Evolutionary conservation across 2,113 vertebrate species (phyloP), one percentile per base, ranked within the genome.

Genomic region (Herpailurus yagouaroundi): DNA sequence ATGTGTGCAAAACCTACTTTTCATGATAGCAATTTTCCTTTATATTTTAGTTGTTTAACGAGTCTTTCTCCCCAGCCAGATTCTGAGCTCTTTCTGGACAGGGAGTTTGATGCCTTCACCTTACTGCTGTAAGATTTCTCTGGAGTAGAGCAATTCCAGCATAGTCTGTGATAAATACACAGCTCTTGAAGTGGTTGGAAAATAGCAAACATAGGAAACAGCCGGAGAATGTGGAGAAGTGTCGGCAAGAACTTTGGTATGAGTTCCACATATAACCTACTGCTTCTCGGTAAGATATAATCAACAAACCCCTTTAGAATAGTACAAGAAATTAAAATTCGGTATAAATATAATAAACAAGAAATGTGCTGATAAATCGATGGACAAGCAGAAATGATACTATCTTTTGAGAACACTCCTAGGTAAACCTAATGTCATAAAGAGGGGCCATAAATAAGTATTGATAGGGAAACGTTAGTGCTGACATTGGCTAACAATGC

Each of bases 1-100:
- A 60, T 94, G 95, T 91, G 57, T 87, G 66, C 55, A 97, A 97
- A 95, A 93, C 31, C 33, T n/a, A 68, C 77, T 95, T 97, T 96
- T 77, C 76, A 68, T 25, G 36, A 96, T 19, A 87, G 27, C 4
- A 15, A 50, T 64, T 69, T 92, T 66, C 33, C 81, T 95, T 69
- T 87, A 64, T 52, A 88, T 92, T 98, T 92, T 55, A 83, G 55
- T 77, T 76, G 52, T 66, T 89, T 95, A 95, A 50, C 27, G 60
- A 63, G 27, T n/a, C 60, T 95, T 91, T 87, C 55, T 94, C 15
- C 41, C 71, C 55, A 41, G 48, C 38, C 64, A 73, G 36, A 77
- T 63, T 73, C n/a, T 77, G 50, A 89, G 74, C 38, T 87, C 14
- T 38, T 86, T 94, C n/a, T 79, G 79, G 33, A 83, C 5, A 63